phyloP scores from a whole-genome alignment of 1,140 invertebrate genomes.

The Drosophila novamexicana region DNA sequence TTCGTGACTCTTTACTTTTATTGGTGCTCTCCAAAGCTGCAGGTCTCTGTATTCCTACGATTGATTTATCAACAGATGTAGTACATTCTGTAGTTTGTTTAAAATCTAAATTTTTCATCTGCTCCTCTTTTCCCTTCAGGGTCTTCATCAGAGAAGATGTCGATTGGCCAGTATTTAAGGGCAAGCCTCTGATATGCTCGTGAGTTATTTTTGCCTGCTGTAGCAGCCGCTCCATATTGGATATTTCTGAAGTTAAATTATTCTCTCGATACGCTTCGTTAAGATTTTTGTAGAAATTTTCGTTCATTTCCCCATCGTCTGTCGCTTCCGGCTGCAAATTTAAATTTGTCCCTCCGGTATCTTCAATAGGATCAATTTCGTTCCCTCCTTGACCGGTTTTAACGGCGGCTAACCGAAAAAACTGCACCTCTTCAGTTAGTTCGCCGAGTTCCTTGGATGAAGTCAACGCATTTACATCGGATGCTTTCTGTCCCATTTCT shows the following conservation, averaged over 20 bases:
- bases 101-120: conserved; percentile 68
- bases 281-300: conserved; percentile 94
- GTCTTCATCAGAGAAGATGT: conserved; percentile 88
- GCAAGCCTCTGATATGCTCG: conserved; percentile 38
- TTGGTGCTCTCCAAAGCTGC: conserved; percentile 61
- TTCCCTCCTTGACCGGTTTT: conserved; percentile 60
- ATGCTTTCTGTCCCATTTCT: conserved; percentile 2
- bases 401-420: conserved; percentile 77
- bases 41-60: neutral
- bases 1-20: conserved; percentile 41
- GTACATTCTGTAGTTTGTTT: neutral
- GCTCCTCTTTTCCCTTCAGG: conserved; percentile 87
- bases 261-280: conserved; percentile 94
- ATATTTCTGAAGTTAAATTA: conserved; percentile 71
- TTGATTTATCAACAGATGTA: neutral
- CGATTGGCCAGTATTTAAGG: conserved; percentile 11
- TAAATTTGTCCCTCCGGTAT: conserved; percentile 64
- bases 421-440: conserved; percentile 47
- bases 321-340: neutral
- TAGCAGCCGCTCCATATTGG: conserved; percentile 63
- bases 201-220: conserved; percentile 52
- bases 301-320: conserved; percentile 90
- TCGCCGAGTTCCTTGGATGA: conserved; percentile 40
- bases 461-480: neutral
- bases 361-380: conserved; percentile 66